Base-by-base conservation (phyloP, 2,797 vertebrate species). In the Phoeniculus purpureus region DNA sequence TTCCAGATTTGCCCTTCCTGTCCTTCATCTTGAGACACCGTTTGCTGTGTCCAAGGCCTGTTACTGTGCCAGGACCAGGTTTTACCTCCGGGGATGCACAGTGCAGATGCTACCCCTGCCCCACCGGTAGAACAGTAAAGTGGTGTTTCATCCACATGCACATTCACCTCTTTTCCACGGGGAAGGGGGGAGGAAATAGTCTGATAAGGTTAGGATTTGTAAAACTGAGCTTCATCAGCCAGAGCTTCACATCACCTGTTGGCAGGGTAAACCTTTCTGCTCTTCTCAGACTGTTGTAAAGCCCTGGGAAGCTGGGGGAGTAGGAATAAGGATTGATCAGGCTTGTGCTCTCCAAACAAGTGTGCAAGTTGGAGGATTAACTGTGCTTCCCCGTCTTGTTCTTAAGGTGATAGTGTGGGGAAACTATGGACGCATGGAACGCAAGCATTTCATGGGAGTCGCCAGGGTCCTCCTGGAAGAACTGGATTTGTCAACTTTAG, bases 381-480 rank as follows among this genome's bases (percentile, higher is more conserved):
- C 61, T 45, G 58, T 81, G 52, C 45, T 79, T 32, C 40, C 20
- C 10, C 12, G 15, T 96, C 60, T 95, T 72, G 43, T 89, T 81
- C 87, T n/a, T 1, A 81, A 99, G 99, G 98, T 99, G 90, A 99
- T 99, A 45, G 99, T 99, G 61, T 99, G 99, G 99, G 99, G 99
- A 9, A 99, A 99, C 97, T 99, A 99, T 0, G 99, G 99, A 87
- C 98, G 99, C 59, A 99, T 99, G 99, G 99, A 99, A 92, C 98
- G 99, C 82, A 99, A 99, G 96, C 98, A 99, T 96, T 99, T 99
- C 97, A 99, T 99, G 99, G 99, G 99, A 7, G 98, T 99, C 34
- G 99, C 99, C 74, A 98, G 99, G 52, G 99, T 99, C 96, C 97
- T 99, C 27, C 94, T 99, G 98, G 99, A 99, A 97, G 99, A 99